Evolutionary conservation across 2,888 invertebrate genomes (phyloP).

Genomic region (Chymomyza fuscimana): DNA sequence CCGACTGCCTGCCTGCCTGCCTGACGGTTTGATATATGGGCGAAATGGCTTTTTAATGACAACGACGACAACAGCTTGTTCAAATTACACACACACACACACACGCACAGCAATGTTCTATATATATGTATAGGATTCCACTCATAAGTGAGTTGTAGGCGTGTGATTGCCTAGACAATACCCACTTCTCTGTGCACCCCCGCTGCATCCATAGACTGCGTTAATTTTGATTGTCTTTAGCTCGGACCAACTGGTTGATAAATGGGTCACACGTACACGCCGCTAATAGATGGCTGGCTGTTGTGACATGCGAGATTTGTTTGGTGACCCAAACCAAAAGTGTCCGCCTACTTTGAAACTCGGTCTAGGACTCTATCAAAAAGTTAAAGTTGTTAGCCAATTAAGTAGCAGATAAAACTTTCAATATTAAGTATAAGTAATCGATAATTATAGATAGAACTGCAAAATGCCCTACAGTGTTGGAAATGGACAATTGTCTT

Average conservation of each 20-base stretch:
- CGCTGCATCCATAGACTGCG: slow-evolving; percentile 37
- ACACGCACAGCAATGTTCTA: not conserved
- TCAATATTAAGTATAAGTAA: not conserved
- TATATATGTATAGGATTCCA: not conserved
- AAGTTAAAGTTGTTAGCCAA: slow-evolving; percentile 7
- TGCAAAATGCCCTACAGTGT: not conserved
- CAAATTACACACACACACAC: slow-evolving; percentile 57
- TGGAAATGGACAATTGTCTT: not conserved
- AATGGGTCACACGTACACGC: slow-evolving; percentile 69
- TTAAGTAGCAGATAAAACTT: not conserved
- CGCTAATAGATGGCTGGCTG: slow-evolving; percentile 50
- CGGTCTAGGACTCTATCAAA: slow-evolving; percentile 8
- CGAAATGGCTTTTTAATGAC: slow-evolving; percentile 79
- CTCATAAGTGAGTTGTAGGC: slow-evolving; percentile 4
- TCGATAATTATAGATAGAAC: not conserved
- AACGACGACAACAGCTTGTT: slow-evolving; percentile 78
- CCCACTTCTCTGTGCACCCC: not conserved
- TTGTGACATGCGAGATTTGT: slow-evolving; percentile 53
- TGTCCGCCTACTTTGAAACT: not conserved
- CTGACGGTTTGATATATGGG: slow-evolving; percentile 68
- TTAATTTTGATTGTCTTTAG: slow-evolving; percentile 73
- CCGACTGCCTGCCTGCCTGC: not conserved
- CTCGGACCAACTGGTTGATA: slow-evolving; percentile 52
- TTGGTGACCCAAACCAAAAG: not conserved
- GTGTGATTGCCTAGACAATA: slow-evolving; percentile 60